A percentile compares a stretch with the other conserved stretches of the same genome.
Evolutionary conservation across 2,797 vertebrate species (phyloP).

Genomic region (Megalops cyprinoides): DNA sequence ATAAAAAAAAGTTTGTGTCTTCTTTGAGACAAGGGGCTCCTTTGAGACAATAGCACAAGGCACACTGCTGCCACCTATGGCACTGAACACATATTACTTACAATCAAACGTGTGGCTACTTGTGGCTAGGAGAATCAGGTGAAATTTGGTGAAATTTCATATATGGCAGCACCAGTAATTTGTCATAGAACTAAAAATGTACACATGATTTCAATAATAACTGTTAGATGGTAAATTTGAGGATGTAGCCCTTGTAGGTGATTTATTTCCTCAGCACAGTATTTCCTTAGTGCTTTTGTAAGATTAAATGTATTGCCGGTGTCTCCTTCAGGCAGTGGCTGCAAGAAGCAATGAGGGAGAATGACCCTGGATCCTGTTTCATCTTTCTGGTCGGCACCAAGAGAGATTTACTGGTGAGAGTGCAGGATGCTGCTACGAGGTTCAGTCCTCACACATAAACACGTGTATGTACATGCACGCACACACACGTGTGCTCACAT

Average conservation of each 20-base stretch:
- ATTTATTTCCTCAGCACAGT: not conserved
- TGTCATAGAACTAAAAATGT: too few relatives aligned
- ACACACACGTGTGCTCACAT: not conserved
- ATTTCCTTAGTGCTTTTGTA: not conserved
- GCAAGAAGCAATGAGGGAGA: slow-evolving; percentile 83
- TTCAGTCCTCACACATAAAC: too few relatives aligned
- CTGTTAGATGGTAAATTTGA: too few relatives aligned
- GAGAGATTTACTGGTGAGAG: slow-evolving; percentile 85
- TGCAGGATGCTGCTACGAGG: not conserved
- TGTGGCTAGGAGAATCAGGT: too few relatives aligned
- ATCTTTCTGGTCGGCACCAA: slow-evolving; percentile 90
- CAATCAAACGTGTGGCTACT: too few relatives aligned
- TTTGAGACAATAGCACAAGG: not conserved
- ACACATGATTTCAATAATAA: too few relatives aligned
- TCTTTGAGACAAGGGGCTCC: not conserved
- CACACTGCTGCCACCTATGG: not conserved
- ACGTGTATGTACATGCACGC: too few relatives aligned
- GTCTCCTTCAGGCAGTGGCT: slow-evolving; percentile 81
- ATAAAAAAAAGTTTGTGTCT: not conserved
- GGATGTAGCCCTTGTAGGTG: too few relatives aligned
- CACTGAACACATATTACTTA: not conserved
- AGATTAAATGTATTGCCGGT: too few relatives aligned
- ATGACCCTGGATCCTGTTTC: slow-evolving; percentile 79
- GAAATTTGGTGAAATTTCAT: too few relatives aligned
- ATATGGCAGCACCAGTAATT: too few relatives aligned